Evolutionary conservation across 2,113 vertebrate species (phyloP).

Genomic region (Dipodomys spectabilis): DNA sequence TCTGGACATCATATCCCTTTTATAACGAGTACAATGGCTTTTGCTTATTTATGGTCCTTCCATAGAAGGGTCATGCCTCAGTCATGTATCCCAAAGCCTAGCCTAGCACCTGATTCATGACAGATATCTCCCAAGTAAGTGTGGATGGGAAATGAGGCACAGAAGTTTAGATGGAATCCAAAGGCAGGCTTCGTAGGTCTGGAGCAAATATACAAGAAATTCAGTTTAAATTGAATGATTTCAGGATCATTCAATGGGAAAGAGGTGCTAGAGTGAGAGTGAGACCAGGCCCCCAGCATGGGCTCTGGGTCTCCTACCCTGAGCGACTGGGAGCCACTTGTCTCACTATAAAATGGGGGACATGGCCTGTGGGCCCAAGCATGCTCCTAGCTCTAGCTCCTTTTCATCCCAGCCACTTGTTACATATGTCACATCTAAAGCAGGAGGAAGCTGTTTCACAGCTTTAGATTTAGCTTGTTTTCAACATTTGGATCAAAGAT

Average conservation of each 20-base stretch:
- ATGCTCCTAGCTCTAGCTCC: background rate
- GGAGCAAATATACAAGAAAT: background rate
- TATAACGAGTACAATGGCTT: too few species aligned
- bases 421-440: background rate
- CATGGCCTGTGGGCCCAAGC: background rate
- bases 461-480: background rate
- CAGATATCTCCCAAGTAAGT: background rate
- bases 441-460: background rate
- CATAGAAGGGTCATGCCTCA: background rate
- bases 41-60: background rate
- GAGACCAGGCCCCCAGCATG: background rate
- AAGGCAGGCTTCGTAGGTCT: background rate
- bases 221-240: background rate
- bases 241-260: background rate
- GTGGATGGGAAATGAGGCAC: background rate
- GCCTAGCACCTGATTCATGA: background rate
- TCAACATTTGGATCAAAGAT: background rate
- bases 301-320: background rate
- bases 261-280: background rate
- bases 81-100: background rate
- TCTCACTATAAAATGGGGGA: background rate
- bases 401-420: background rate
- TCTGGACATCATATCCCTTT: background rate
- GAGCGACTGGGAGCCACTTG: background rate
- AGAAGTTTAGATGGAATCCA: background rate